Evolutionary conservation across 2,113 vertebrate genomes (phyloP).

Genomic region (Podiceps cristatus): DNA sequence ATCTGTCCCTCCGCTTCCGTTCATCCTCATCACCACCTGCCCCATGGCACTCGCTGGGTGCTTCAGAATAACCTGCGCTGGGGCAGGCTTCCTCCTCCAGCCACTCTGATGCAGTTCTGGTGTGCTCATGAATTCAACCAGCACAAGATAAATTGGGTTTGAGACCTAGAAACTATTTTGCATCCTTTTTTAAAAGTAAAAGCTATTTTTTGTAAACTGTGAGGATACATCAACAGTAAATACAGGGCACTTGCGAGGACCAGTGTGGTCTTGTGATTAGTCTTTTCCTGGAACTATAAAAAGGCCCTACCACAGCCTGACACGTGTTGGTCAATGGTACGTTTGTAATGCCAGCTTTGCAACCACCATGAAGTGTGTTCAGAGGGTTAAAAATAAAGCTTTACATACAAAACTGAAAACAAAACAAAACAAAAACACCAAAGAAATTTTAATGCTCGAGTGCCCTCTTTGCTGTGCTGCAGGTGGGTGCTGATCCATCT

Average conservation of each 20-base stretch:
- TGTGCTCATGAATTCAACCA: not conserved
- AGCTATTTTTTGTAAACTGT: not conserved
- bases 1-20: fast-evolving
- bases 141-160: not conserved
- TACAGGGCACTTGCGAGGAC: not conserved
- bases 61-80: not conserved
- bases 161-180: not conserved
- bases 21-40: fast-evolving
- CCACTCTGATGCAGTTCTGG: not conserved
- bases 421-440: too few relatives aligned
- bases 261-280: fast-evolving
- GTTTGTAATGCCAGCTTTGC: not conserved
- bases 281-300: not conserved
- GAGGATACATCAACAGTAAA: not conserved
- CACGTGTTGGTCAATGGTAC: fast-evolving
- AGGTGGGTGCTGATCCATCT: fast-evolving
- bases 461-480: not conserved
- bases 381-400: not conserved
- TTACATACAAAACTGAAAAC: not conserved
- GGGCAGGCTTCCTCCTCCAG: not conserved
- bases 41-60: not conserved
- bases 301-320: not conserved
- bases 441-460: not conserved
- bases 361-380: not conserved
- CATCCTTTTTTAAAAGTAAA: not conserved